Base-by-base conservation (phyloP, 1,140 invertebrate genomes). In the Sipha flava region DNA sequence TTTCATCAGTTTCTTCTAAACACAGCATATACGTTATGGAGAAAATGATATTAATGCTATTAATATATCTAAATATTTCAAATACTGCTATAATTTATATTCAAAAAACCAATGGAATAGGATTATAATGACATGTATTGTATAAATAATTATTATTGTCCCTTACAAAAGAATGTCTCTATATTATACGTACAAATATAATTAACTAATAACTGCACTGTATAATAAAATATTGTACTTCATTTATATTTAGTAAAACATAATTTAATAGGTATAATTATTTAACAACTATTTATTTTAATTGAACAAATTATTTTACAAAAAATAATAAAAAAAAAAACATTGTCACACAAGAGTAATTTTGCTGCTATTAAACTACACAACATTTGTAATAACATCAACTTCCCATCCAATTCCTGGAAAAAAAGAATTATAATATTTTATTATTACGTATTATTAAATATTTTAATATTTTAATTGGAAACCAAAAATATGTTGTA, bases 401-500 rank as follows among this genome's bases (percentile, higher is more conserved):
- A 77, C 34, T 77, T 77, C 73, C 73, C 73, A 77, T 77, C 73
- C 73, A 43, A 77, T 77, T 23, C 73, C 73, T 59, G 23, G 26
- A 59, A 59, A 26, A 59, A 23, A 59, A n/a, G n/a, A n/a, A n/a
- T n/a, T n/a, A n/a, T n/a, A n/a, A n/a, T n/a, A 59, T 40, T 40
- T 40, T 40, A 40, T 40, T 40, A 10, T 40, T 40, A 6, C 37
- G n/a, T n/a, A n/a, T n/a, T n/a, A n/a, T n/a, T n/a, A n/a, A n/a
- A n/a, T n/a, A n/a, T n/a, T n/a, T n/a, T n/a, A n/a, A n/a, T n/a
- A n/a, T n/a, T n/a, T n/a, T n/a, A n/a, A n/a, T n/a, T n/a, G n/a
- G n/a, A n/a, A n/a, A n/a, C n/a, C n/a, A n/a, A n/a, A n/a, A n/a
- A n/a, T n/a, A n/a, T n/a, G n/a, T n/a, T n/a, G n/a, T n/a, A n/a